phyloP scores from a whole-genome alignment of 2,797 vertebrate genomes.

The Caiman crocodilus region DNA sequence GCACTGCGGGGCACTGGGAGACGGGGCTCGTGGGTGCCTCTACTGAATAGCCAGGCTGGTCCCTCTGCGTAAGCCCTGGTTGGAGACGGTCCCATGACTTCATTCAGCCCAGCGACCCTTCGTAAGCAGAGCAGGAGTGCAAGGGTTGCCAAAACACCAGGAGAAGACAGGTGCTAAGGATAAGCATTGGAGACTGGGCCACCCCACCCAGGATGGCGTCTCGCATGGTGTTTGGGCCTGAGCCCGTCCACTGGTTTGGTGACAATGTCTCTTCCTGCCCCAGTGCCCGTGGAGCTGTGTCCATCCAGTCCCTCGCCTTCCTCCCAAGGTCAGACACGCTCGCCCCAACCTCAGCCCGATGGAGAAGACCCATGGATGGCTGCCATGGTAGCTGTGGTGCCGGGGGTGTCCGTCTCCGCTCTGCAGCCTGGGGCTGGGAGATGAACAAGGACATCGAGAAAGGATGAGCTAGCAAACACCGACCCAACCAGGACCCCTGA shows the following conservation, averaged over 20 bases:
- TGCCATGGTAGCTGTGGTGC: no score
- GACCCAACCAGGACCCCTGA: background rate
- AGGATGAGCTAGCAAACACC: background rate
- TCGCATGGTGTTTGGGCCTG: no score
- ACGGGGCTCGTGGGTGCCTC: no score
- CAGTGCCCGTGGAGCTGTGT: background rate
- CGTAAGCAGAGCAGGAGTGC: no score
- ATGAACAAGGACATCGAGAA: accelerated
- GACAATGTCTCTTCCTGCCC: background rate
- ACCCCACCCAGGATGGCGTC: no score
- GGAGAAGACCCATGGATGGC: no score
- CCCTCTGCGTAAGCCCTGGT: background rate
- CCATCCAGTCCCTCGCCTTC: background rate
- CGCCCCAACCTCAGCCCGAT: no score
- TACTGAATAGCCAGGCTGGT: background rate
- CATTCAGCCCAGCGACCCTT: no score
- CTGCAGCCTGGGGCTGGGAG: background rate
- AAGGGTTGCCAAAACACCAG: background rate
- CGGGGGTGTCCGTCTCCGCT: background rate
- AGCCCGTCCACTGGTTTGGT: background rate
- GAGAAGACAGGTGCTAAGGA: background rate
- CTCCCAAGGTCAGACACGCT: background rate
- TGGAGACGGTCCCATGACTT: background rate
- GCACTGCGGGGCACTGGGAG: no score
- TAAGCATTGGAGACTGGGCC: background rate